Conservation (phyloP, 2,888 invertebrate species). For the Polyommatus iphigenia region DNA sequence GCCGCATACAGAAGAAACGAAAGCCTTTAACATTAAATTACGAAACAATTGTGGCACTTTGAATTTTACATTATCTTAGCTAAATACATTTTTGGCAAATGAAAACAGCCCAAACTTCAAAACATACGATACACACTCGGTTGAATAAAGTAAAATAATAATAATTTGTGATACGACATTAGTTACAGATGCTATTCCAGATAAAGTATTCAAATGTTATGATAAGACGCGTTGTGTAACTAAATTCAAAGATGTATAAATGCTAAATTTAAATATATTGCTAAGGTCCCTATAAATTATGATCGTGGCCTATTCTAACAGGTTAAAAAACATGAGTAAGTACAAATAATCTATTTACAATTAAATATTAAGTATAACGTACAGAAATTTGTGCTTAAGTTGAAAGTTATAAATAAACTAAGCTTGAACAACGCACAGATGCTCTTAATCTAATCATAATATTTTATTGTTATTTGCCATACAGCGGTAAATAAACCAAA, state of each 20-base stretch:
- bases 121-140: slow-evolving; percentile 16
- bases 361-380: slow-evolving; percentile 25
- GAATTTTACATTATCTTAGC: slow-evolving; percentile 36
- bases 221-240: slow-evolving; percentile 1
- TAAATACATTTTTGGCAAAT: slow-evolving; percentile 26
- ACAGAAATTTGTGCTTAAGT: slow-evolving; percentile 23
- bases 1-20: slow-evolving; percentile 29
- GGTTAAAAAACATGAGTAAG: slow-evolving; percentile 29
- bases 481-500: background rate
- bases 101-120: slow-evolving; percentile 5
- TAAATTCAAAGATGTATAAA: slow-evolving; percentile 23
- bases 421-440: slow-evolving; percentile 21
- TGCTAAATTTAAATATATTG: slow-evolving; percentile 28
- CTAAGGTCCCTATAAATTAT: slow-evolving; percentile 29
- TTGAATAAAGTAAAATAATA: background rate
- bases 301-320: slow-evolving; percentile 21
- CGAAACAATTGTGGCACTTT: slow-evolving; percentile 41
- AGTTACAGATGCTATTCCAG: background rate
- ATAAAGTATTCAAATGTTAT: background rate
- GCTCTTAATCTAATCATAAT: slow-evolving; percentile 11
- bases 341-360: slow-evolving; percentile 29
- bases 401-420: slow-evolving; percentile 17
- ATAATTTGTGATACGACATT: background rate
- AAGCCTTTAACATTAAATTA: slow-evolving; percentile 31
- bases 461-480: background rate